These are phyloP conservation scores for Hystrix brachyura DNA, from an alignment of 2,113 vertebrate species.

Conservation along the genomic window DNA sequence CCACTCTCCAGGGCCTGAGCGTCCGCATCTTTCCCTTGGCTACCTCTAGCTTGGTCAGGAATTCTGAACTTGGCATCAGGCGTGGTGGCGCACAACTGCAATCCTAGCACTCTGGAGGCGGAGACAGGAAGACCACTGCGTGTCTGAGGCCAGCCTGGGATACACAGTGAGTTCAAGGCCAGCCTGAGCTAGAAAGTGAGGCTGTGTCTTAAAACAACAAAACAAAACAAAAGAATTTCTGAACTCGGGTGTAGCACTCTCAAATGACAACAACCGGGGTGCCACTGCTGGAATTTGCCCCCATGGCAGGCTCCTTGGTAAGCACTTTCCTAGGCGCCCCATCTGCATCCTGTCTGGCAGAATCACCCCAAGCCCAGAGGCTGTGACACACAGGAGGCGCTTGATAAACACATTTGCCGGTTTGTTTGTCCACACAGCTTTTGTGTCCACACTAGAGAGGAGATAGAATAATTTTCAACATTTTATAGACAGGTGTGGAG, in stretches of 20 bases:
- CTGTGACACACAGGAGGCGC: not conserved
- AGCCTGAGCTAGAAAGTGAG: no score
- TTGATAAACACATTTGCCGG: not conserved
- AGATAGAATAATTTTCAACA: not conserved
- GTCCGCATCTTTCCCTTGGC: not conserved
- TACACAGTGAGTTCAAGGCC: no score
- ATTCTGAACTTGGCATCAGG: not conserved
- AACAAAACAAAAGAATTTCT: no score
- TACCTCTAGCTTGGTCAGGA: slow-evolving; percentile 30
- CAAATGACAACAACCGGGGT: not conserved
- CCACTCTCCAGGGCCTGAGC: not conserved
- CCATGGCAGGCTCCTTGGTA: not conserved
- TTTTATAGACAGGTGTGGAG: not conserved
- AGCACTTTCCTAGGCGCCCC: not conserved
- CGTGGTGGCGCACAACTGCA: no score
- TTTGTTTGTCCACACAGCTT: not conserved
- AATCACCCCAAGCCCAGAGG: not conserved
- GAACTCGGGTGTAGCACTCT: not conserved
- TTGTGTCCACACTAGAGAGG: not conserved
- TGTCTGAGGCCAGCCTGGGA: no score
- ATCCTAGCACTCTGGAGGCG: no score
- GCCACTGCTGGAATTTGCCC: not conserved
- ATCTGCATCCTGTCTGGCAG: not conserved
- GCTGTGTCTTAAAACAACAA: no score
- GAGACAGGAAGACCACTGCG: no score